Evolutionary conservation across 2,888 invertebrate species (phyloP).

Genomic region (Tenthredo amoena): DNA sequence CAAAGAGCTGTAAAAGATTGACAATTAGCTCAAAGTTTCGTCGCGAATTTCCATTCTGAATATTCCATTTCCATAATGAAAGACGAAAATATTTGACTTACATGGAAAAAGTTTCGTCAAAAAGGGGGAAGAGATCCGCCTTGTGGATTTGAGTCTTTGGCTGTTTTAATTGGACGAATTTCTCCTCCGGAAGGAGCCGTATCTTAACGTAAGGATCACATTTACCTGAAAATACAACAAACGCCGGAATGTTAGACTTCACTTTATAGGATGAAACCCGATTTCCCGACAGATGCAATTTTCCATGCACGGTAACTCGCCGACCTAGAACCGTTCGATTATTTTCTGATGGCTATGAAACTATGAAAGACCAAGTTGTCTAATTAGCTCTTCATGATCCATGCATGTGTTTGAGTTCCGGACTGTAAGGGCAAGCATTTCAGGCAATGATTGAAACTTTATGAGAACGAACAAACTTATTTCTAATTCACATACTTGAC

Average conservation of each 20-base stretch:
- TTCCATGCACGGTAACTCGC: slow-evolving; percentile 52
- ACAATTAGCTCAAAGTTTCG: not conserved
- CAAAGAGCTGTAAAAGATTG: slow-evolving; percentile 81
- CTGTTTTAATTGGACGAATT: slow-evolving; percentile 86
- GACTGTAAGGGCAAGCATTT: slow-evolving; percentile 34
- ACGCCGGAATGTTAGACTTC: not conserved
- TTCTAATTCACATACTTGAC: slow-evolving; percentile 74
- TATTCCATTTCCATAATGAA: not conserved
- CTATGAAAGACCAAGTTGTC: slow-evolving; percentile 10
- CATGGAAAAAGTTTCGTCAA: slow-evolving; percentile 97
- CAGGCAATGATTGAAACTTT: slow-evolving; percentile 42
- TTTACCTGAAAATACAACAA: slow-evolving; percentile 81
- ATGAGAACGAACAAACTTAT: slow-evolving; percentile 51
- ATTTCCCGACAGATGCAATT: slow-evolving; percentile 31
- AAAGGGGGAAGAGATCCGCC: slow-evolving; percentile 95
- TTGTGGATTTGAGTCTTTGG: slow-evolving; percentile 95
- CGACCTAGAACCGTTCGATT: not conserved
- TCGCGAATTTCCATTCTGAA: not conserved
- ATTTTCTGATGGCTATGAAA: slow-evolving; percentile 17
- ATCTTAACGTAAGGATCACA: slow-evolving; percentile 97
- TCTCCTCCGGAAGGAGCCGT: slow-evolving; percentile 90
- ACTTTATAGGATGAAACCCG: not conserved
- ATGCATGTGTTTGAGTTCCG: slow-evolving; percentile 31
- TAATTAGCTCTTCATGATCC: slow-evolving; percentile 14
- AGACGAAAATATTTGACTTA: slow-evolving; percentile 80